Conservation (phyloP, 2,113 vertebrate genomes). For the Podilymbus podiceps region DNA sequence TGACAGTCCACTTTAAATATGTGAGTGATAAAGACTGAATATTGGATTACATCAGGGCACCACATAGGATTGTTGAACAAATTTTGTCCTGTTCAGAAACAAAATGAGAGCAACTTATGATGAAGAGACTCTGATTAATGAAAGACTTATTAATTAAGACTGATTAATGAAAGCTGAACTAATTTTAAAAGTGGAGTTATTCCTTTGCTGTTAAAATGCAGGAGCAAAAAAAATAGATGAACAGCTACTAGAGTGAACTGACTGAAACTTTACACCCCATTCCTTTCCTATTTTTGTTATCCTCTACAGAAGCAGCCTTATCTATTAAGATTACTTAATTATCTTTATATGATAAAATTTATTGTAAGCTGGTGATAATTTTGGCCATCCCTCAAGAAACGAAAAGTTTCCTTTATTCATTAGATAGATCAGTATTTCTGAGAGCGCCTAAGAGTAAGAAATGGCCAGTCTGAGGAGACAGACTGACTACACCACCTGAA, state of each 20-base stretch:
- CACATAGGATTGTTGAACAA: not conserved
- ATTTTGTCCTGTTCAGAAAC: not conserved
- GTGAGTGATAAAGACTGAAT: not conserved
- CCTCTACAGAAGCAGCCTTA: not conserved
- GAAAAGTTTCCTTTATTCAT: not conserved
- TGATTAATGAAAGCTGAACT: not conserved
- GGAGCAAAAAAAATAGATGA: not conserved
- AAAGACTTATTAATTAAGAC: not conserved
- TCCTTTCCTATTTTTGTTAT: not conserved
- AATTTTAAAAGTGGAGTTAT: not conserved
- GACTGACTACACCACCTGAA: not conserved
- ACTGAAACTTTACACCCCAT: not conserved
- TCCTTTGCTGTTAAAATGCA: not conserved
- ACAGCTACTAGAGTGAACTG: not conserved
- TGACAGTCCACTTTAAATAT: not conserved
- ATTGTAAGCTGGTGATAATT: not conserved
- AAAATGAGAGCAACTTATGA: not conserved
- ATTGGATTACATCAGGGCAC: not conserved
- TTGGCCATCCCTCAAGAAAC: not conserved
- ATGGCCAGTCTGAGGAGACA: not conserved
- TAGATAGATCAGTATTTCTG: not conserved
- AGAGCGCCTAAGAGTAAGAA: not conserved
- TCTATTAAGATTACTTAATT: constrained; percentile 1
- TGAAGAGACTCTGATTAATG: not conserved
- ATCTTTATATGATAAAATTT: not conserved